These are phyloP conservation scores for Cardinalis cardinalis DNA, from an alignment of 2,113 vertebrate species.

Conservation along the genomic window DNA sequence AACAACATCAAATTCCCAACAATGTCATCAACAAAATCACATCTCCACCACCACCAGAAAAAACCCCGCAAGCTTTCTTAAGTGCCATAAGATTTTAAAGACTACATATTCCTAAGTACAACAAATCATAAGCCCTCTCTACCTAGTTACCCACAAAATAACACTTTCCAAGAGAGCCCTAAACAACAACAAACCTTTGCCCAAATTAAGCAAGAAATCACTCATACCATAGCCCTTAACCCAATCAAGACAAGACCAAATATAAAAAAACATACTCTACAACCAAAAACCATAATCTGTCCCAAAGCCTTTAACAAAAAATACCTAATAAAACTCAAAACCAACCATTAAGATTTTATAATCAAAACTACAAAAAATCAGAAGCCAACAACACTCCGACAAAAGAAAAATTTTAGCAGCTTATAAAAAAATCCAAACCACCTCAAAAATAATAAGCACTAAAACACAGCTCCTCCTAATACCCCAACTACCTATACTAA, in stretches of 20 bases:
- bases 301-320: neutral
- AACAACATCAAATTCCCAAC: no score
- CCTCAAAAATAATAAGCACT: neutral
- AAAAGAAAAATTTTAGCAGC: neutral
- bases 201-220: neutral
- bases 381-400: neutral
- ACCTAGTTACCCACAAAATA: neutral
- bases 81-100: neutral
- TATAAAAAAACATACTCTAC: neutral
- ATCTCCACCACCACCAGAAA: neutral
- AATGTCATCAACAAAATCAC: neutral
- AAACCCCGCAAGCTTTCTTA: neutral
- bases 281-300: neutral
- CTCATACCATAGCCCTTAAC: neutral
- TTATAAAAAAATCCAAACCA: neutral
- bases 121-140: neutral
- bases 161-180: neutral
- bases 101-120: neutral
- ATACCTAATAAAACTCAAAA: neutral
- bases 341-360: neutral
- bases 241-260: neutral
- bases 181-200: neutral
- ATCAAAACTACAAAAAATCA: neutral
- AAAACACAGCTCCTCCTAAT: neutral
- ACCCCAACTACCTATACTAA: neutral